phyloP scores from a whole-genome alignment of 2,113 vertebrate genomes.

The Psittacara wagleri region DNA sequence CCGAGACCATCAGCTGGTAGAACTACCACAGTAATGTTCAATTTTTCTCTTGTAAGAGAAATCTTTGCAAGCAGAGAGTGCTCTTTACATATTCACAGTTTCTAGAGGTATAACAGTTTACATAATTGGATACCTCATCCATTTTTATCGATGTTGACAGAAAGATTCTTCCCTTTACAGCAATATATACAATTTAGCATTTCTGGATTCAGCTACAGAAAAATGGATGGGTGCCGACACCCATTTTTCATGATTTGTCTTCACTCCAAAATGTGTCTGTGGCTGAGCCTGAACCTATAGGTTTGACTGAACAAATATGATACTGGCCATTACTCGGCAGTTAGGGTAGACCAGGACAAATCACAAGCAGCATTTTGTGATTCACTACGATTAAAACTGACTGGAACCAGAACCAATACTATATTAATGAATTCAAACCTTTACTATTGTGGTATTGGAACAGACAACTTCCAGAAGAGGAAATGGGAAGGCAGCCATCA shows the following conservation, averaged over 20 bases:
- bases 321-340: neutral
- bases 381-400: constrained; percentile 18
- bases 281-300: neutral
- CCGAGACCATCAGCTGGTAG: neutral
- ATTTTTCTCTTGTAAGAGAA: neutral
- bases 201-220: constrained; percentile 12
- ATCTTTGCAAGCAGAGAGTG: neutral
- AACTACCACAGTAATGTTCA: rapidly evolving
- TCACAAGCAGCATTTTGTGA: neutral
- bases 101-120: neutral
- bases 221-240: neutral
- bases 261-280: neutral
- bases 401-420: neutral
- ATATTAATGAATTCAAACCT: neutral
- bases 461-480: constrained; percentile 25
- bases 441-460: constrained; percentile 41
- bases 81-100: neutral
- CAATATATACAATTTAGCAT: constrained; percentile 4
- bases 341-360: constrained; percentile 1
- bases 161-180: constrained; percentile 29
- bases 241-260: neutral
- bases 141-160: constrained; percentile 11
- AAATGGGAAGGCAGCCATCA: constrained; percentile 53
- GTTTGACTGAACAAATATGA: neutral
- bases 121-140: neutral